Evolutionary conservation across 2,888 invertebrate genomes (phyloP).

Genomic region (Diarsia brunnea): DNA sequence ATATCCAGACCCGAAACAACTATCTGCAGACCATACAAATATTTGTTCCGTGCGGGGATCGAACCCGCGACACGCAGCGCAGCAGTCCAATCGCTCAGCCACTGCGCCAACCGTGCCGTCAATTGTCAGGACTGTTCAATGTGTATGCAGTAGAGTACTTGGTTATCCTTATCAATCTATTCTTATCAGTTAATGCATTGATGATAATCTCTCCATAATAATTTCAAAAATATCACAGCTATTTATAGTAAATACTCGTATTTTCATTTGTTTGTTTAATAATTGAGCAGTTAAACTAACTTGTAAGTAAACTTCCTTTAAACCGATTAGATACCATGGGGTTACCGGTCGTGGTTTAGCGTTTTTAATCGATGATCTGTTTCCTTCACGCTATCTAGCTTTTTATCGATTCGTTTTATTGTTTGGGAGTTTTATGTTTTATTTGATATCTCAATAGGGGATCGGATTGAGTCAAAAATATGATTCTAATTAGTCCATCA

Average conservation of each 20-base stretch:
- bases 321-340: constrained; percentile 25
- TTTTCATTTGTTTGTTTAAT: constrained; percentile 23
- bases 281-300: constrained; percentile 15
- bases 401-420: constrained; percentile 44
- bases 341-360: constrained; percentile 12
- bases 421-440: constrained; percentile 13
- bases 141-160: background rate
- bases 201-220: background rate
- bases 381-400: constrained; percentile 26
- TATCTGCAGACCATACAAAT: no score
- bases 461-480: no score
- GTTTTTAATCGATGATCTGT: constrained; percentile 29
- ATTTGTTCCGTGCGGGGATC: no score
- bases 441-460: background rate
- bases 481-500: no score
- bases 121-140: background rate
- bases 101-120: no score
- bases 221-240: background rate
- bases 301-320: constrained; percentile 44
- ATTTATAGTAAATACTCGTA: background rate
- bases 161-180: background rate
- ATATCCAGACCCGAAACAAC: no score
- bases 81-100: no score
- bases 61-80: no score
- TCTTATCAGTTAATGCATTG: constrained; percentile 32